phyloP scores from a whole-genome alignment of 2,797 vertebrate species.

The Myoxocephalus aenaeus region DNA sequence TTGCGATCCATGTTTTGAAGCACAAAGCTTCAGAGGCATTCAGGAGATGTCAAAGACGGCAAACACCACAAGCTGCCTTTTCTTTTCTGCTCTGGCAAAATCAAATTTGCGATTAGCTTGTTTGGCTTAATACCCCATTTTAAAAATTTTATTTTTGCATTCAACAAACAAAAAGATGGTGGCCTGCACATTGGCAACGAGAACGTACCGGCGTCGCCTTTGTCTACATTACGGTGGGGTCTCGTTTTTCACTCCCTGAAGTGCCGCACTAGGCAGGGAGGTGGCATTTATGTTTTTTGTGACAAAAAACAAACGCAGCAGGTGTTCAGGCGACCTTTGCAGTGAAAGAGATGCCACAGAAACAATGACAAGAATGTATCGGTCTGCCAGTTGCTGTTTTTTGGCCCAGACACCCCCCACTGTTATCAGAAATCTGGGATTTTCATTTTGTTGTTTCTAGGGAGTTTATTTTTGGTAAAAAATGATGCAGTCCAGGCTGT shows the following conservation, averaged over 20 bases:
- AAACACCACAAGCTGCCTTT: slow-evolving; percentile 20
- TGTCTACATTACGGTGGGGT: slow-evolving; percentile 30
- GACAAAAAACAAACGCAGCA: slow-evolving; percentile 73
- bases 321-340: slow-evolving; percentile 73
- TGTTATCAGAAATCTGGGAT: slow-evolving; percentile 45
- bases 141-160: slow-evolving; percentile 9
- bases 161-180: slow-evolving; percentile 13
- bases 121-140: not conserved
- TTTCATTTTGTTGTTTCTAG: slow-evolving; percentile 25
- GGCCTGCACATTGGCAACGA: not conserved
- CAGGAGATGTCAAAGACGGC: slow-evolving; percentile 29
- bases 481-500: slow-evolving; percentile 31
- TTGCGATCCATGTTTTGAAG: slow-evolving; percentile 27
- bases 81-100: not conserved
- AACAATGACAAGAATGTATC: slow-evolving; percentile 65
- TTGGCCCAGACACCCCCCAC: slow-evolving; percentile 24
- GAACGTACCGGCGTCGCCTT: slow-evolving; percentile 13
- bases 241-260: slow-evolving; percentile 59
- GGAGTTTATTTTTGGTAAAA: slow-evolving; percentile 21
- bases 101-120: not conserved
- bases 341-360: slow-evolving; percentile 53
- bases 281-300: slow-evolving; percentile 70
- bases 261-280: slow-evolving; percentile 38
- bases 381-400: slow-evolving; percentile 15
- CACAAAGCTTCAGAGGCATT: slow-evolving; percentile 1